phyloP scores from a whole-genome alignment of 2,797 vertebrate genomes.

The Lacerta bilineata region DNA sequence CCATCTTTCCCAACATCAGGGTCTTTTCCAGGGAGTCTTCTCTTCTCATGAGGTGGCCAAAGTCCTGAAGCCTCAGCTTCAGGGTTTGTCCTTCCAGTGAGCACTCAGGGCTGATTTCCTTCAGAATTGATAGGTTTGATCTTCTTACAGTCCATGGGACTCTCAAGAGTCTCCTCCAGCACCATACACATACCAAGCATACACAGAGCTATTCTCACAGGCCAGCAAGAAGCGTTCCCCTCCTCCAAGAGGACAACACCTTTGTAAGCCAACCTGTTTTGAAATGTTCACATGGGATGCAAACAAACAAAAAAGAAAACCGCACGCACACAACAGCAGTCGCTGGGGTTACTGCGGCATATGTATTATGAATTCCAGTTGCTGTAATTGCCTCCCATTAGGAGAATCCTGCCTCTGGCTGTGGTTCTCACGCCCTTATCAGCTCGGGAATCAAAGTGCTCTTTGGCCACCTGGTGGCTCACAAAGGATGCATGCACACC shows the following conservation, averaged over 20 bases:
- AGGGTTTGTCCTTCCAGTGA: too few relatives aligned
- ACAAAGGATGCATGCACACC: background rate
- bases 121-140: too few relatives aligned
- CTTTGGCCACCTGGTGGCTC: too few relatives aligned
- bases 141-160: too few relatives aligned
- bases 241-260: background rate
- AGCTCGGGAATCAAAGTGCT: background rate
- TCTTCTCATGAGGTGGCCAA: too few relatives aligned
- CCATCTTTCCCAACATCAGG: too few relatives aligned
- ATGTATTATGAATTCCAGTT: background rate
- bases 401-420: background rate
- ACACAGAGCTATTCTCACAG: background rate
- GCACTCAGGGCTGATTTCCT: too few relatives aligned
- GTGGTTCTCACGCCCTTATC: too few relatives aligned
- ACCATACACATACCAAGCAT: background rate
- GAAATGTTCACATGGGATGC: background rate
- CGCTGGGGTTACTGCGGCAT: background rate
- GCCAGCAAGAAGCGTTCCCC: background rate
- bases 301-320: background rate
- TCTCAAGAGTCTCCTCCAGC: too few relatives aligned
- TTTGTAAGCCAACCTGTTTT: background rate
- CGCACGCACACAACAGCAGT: background rate
- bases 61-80: too few relatives aligned
- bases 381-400: background rate
- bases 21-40: too few relatives aligned